phyloP scores from a whole-genome alignment of 2,113 vertebrate genomes.

The Merops nubicus region DNA sequence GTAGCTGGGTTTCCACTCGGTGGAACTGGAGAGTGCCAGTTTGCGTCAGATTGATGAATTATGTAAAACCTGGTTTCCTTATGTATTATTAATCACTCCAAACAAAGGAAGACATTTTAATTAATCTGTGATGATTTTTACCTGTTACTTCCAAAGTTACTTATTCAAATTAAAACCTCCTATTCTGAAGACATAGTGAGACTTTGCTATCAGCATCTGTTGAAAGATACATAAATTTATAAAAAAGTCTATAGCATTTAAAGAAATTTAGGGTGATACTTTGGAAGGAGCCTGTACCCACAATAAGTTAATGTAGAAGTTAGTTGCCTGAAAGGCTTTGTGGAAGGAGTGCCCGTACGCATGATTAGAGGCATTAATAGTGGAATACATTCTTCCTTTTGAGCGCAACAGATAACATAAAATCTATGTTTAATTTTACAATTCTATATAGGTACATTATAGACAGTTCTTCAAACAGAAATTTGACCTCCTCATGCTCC shows the following conservation, averaged over 20 bases:
- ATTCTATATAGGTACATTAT: not conserved
- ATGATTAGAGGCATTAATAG: not conserved
- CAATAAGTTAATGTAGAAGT: not conserved
- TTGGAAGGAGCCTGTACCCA: not conserved
- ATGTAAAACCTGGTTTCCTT: slow-evolving; percentile 75
- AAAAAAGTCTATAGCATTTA: not conserved
- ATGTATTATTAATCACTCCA: slow-evolving; percentile 79
- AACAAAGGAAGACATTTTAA: slow-evolving; percentile 78
- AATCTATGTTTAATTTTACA: not conserved
- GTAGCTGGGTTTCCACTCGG: slow-evolving; percentile 45
- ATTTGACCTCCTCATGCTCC: not conserved
- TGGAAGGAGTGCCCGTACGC: not conserved
- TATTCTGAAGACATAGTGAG: slow-evolving; percentile 19
- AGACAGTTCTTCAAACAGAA: not conserved
- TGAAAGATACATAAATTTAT: not conserved
- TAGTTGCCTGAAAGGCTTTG: not conserved
- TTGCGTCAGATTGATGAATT: slow-evolving; percentile 78
- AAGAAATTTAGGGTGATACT: not conserved
- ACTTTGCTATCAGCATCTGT: not conserved
- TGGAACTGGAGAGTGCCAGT: slow-evolving; percentile 52
- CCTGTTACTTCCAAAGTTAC: slow-evolving; percentile 56
- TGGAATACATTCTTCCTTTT: not conserved
- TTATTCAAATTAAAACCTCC: slow-evolving; percentile 62
- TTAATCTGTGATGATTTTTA: slow-evolving; percentile 78
- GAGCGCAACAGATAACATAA: not conserved